Evolutionary conservation across 2,888 invertebrate species (phyloP).

Genomic region (Lycocerus yunnanus): DNA sequence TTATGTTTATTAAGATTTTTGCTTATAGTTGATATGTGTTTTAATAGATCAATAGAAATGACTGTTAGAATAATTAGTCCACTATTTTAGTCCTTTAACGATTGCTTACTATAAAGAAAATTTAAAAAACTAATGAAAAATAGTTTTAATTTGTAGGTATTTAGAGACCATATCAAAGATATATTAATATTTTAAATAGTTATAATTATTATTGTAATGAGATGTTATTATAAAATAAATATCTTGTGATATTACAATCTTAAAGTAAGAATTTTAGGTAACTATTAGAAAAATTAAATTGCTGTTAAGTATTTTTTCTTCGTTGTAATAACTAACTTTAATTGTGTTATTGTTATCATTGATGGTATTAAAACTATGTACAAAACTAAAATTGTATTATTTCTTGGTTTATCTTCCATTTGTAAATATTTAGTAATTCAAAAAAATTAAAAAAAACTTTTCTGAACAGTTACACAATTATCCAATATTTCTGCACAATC

Average conservation of each 20-base stretch:
- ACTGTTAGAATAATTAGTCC: not conserved
- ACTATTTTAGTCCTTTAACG: not conserved
- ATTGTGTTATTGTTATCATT: not conserved
- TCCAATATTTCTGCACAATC: too few species aligned
- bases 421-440: too few species aligned
- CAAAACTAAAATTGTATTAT: not conserved
- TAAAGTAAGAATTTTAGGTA: conserved; percentile 8
- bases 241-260: conserved; percentile 22
- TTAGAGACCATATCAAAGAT: conserved; percentile 18
- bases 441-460: too few species aligned
- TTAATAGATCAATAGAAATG: not conserved
- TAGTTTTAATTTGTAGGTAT: not conserved
- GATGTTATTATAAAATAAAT: conserved; percentile 7
- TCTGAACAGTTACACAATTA: too few species aligned
- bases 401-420: too few species aligned
- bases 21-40: not conserved
- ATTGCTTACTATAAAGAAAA: not conserved
- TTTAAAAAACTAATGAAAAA: not conserved
- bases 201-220: not conserved
- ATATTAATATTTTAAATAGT: not conserved
- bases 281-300: conserved; percentile 3
- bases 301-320: not conserved
- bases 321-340: not conserved
- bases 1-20: not conserved
- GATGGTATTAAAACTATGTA: not conserved